Conservation (phyloP, 64 coral and sea anemone species). For the Montipora efflorescens region DNA sequence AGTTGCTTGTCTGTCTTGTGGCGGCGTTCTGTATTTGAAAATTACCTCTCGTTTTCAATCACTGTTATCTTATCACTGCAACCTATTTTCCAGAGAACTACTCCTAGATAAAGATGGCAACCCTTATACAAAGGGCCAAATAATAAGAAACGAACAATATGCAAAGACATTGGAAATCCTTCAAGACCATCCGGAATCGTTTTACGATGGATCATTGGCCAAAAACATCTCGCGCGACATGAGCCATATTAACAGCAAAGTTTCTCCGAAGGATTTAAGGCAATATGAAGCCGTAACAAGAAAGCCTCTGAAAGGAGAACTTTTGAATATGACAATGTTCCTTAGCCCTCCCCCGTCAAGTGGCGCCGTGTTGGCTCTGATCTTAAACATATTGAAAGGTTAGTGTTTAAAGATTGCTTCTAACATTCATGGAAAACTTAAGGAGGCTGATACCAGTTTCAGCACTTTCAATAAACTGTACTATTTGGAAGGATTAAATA, state of each 20-base stretch:
- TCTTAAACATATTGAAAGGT: constrained; percentile 70
- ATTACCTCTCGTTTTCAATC: no score
- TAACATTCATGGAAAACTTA: no score
- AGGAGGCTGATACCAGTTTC: no score
- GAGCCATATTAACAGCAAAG: constrained; percentile 42
- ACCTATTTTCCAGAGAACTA: constrained; percentile 15
- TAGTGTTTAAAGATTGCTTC: not conserved
- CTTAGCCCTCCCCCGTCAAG: constrained; percentile 58
- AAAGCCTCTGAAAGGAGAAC: constrained; percentile 38
- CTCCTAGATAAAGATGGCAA: constrained; percentile 66
- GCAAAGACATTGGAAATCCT: constrained; percentile 63
- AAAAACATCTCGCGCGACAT: constrained; percentile 33
- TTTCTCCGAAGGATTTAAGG: constrained; percentile 70
- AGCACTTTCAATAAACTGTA: no score
- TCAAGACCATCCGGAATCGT: constrained; percentile 27
- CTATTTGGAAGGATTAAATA: no score
- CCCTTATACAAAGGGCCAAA: constrained; percentile 22
- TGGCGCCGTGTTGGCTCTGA: constrained; percentile 22
- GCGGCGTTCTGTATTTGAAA: no score
- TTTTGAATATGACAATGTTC: constrained; percentile 69
- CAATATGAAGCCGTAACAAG: constrained; percentile 81
- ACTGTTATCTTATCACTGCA: no score
- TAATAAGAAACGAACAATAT: constrained; percentile 71
- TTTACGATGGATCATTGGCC: constrained; percentile 73
- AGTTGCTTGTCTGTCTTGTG: no score